Percentiles rank a stretch among this genome's conserved stretches.
Evolutionary conservation across 2,797 vertebrate species (phyloP).

Genomic region (Microctenopoma stevenorrisi): DNA sequence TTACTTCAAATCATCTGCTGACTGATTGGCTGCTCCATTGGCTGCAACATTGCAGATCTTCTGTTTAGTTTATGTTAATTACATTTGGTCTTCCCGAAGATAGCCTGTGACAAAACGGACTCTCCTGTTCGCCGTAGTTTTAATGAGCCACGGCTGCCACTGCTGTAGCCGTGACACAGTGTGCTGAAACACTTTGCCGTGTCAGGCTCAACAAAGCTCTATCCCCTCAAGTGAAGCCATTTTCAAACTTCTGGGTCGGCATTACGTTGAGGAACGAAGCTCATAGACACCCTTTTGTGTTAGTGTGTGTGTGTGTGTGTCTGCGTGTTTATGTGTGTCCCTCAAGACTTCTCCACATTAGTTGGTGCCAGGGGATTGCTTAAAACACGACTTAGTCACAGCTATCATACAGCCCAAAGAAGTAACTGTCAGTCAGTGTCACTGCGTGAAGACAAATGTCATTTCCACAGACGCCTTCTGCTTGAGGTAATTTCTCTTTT

Average conservation of each 20-base stretch:
- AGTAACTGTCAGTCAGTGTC: constrained; percentile 65
- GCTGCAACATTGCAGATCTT: constrained; percentile 57
- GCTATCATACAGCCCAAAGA: constrained; percentile 43
- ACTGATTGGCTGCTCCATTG: constrained; percentile 46
- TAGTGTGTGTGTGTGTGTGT: constrained; percentile 37
- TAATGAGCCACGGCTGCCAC: constrained; percentile 71
- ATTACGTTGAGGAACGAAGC: constrained; percentile 49
- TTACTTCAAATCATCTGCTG: constrained; percentile 66
- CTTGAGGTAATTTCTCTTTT: constrained; percentile 25
- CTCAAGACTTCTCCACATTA: constrained; percentile 58
- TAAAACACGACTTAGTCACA: constrained; percentile 62
- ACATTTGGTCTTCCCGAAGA: constrained; percentile 51
- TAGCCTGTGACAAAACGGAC: constrained; percentile 58
- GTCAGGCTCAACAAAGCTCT: constrained; percentile 71
- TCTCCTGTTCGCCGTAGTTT: constrained; percentile 54
- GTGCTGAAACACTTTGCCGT: constrained; percentile 70
- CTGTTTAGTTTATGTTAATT: constrained; percentile 75
- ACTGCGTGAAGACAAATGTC: constrained; percentile 32
- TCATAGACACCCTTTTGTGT: constrained; percentile 44
- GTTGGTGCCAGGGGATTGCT: constrained; percentile 45
- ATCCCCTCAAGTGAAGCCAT: constrained; percentile 69
- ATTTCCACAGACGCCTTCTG: constrained; percentile 19
- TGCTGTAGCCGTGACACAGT: constrained; percentile 54
- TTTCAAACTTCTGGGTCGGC: constrained; percentile 61
- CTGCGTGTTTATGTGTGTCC: constrained; percentile 41